Conservation (phyloP, 2,113 vertebrate genomes). For the Dasyornis broadbenti region DNA sequence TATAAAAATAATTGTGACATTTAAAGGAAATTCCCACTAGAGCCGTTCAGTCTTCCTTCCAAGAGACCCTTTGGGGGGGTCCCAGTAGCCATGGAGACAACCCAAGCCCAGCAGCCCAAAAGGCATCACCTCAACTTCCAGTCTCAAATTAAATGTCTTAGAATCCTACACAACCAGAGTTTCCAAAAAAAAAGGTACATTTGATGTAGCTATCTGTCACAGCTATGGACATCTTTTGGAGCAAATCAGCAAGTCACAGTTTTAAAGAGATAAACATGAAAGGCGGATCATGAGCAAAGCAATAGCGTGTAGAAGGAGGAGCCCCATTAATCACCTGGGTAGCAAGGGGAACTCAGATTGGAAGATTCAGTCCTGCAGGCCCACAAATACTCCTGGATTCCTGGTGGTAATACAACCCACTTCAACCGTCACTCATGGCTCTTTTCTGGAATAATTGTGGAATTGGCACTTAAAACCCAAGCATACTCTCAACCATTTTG, state of each 20-base stretch:
- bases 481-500: not conserved
- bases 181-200: not conserved
- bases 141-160: not conserved
- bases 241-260: not conserved
- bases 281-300: not conserved
- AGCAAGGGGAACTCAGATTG: not conserved
- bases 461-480: not conserved
- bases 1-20: not conserved
- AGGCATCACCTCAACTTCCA: not conserved
- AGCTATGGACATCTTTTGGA: not conserved
- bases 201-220: not conserved
- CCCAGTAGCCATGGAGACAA: accelerated
- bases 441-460: not conserved
- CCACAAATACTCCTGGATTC: not conserved
- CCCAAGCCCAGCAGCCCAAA: not conserved
- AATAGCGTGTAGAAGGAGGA: not conserved
- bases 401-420: not conserved
- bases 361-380: not conserved
- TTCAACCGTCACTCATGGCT: not conserved
- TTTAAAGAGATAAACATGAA: not conserved
- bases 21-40: not conserved
- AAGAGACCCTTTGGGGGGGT: not conserved
- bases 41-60: not conserved
- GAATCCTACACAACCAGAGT: not conserved
- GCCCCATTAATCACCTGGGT: not conserved